Conservation (phyloP, 1,140 invertebrate species). For the Temnothorax curvispinosus region DNA sequence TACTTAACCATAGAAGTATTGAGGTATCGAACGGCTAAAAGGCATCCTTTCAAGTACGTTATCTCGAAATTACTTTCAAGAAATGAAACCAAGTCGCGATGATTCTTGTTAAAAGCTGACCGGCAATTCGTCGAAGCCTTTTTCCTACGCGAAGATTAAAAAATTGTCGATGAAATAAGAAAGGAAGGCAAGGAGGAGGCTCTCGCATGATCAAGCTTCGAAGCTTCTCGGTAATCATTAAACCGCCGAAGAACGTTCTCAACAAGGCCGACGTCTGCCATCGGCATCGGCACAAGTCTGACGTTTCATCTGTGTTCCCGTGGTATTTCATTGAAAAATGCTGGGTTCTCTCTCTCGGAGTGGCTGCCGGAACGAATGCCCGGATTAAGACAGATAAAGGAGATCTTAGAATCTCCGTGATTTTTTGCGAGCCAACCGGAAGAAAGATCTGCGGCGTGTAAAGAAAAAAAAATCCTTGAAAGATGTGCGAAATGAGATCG, state of each 20-base stretch:
- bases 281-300: background rate
- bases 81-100: slow-evolving; percentile 17
- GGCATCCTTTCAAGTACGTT: background rate
- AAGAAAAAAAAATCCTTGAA: slow-evolving; percentile 6
- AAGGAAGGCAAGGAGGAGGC: background rate
- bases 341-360: slow-evolving; percentile 33
- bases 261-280: slow-evolving; percentile 30
- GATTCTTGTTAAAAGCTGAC: background rate
- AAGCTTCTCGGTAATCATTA: slow-evolving; percentile 44
- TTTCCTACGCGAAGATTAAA: slow-evolving; percentile 33
- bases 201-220: slow-evolving; percentile 21
- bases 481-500: slow-evolving; percentile 6
- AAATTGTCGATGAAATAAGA: background rate
- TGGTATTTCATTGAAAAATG: slow-evolving; percentile 77
- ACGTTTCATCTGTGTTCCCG: background rate
- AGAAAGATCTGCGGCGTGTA: slow-evolving; percentile 57
- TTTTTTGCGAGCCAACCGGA: slow-evolving; percentile 57
- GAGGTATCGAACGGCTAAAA: background rate
- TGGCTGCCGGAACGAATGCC: slow-evolving; percentile 75
- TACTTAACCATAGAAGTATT: background rate
- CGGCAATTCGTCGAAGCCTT: background rate
- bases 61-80: slow-evolving; percentile 8
- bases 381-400: slow-evolving; percentile 79
- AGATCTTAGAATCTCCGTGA: slow-evolving; percentile 71
- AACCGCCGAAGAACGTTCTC: slow-evolving; percentile 32